Evolutionary conservation across 2,113 vertebrate genomes (phyloP).

Genomic region (Tympanuchus pallidicinctus): DNA sequence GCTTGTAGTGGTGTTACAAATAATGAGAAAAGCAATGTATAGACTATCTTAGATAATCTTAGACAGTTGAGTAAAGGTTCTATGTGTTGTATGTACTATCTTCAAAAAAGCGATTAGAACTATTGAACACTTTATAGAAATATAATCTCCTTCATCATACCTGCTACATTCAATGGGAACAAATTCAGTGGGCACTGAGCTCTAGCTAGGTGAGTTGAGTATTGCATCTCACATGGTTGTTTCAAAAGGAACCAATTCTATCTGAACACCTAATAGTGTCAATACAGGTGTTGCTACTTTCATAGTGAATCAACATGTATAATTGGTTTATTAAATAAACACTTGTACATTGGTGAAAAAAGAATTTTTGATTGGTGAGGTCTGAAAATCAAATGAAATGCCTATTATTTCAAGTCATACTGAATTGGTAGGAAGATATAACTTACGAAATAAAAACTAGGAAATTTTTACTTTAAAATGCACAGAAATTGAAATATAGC

Average conservation of each 20-base stretch:
- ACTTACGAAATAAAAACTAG: background rate
- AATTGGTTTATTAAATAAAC: background rate
- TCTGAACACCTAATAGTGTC: background rate
- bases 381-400: background rate
- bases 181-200: background rate
- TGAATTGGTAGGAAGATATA: background rate
- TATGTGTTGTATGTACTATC: background rate
- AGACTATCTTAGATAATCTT: background rate
- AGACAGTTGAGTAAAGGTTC: background rate
- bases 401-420: background rate
- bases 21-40: background rate
- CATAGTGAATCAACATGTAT: background rate
- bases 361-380: background rate
- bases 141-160: background rate
- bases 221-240: background rate
- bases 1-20: background rate
- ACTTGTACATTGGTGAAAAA: background rate
- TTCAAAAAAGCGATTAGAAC: background rate
- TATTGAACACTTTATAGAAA: background rate
- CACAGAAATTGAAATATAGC: background rate
- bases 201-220: background rate
- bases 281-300: background rate
- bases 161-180: rapidly evolving
- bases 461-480: background rate
- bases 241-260: background rate